phyloP scores from a whole-genome alignment of 2,888 invertebrate species.

The Drosophila algonquin region DNA sequence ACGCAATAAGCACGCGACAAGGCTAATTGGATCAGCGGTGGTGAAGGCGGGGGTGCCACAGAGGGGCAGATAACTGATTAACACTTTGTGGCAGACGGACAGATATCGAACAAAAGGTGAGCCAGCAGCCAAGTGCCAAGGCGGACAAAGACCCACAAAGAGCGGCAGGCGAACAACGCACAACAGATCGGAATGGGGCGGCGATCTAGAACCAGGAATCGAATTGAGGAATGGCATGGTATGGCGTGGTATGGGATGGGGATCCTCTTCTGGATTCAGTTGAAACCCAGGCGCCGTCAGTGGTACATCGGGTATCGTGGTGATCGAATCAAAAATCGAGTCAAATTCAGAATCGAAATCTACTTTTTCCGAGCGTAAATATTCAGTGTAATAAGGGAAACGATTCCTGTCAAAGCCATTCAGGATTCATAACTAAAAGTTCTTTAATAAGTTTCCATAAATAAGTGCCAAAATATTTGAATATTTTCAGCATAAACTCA shows the following conservation, averaged over 20 bases:
- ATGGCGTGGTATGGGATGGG: neutral
- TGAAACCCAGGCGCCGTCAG: conserved; percentile 35
- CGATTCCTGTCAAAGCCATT: no score
- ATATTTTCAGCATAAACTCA: neutral
- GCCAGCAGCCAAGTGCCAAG: neutral
- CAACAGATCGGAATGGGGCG: neutral
- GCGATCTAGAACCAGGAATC: conserved; percentile 9
- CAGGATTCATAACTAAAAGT: no score
- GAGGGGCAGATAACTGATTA: conserved; percentile 31
- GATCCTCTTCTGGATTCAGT: conserved; percentile 23
- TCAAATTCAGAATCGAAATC: neutral
- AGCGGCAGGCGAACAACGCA: conserved; percentile 2
- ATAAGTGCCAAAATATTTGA: neutral
- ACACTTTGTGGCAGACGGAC: conserved; percentile 16
- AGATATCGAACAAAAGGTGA: conserved; percentile 60
- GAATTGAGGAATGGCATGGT: neutral
- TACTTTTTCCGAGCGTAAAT: neutral
- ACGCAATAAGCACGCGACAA: conserved; percentile 77
- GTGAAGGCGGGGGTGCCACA: neutral
- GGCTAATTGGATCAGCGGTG: conserved; percentile 47
- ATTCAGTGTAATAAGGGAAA: neutral
- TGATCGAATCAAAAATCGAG: conserved; percentile 47
- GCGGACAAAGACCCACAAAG: conserved; percentile 54
- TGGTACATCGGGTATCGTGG: conserved; percentile 11
- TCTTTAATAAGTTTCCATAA: neutral